Evolutionary conservation across 2,888 invertebrate genomes (phyloP).

Genomic region (Neelides folsomi): DNA sequence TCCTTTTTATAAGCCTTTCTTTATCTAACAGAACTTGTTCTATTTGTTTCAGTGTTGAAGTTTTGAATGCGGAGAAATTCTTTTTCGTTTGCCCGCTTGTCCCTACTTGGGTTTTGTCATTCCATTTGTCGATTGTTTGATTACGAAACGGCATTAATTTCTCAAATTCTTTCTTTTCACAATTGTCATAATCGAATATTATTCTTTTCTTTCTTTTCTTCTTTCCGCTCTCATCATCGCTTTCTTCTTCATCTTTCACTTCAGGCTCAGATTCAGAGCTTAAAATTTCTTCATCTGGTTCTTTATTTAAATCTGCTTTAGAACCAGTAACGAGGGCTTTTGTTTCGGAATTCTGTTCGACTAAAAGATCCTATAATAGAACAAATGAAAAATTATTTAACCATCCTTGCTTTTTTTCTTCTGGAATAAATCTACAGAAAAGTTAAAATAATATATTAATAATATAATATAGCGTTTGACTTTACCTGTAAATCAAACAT

Average conservation of each 20-base stretch:
- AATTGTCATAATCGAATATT: constrained; percentile 47
- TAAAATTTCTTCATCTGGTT: constrained; percentile 22
- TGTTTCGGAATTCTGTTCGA: constrained; percentile 49
- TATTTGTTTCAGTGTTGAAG: constrained; percentile 57
- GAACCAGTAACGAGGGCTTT: constrained; percentile 41
- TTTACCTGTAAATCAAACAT: constrained; percentile 45
- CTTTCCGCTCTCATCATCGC: constrained; percentile 1
- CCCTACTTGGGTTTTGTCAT: constrained; percentile 72
- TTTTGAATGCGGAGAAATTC: constrained; percentile 45
- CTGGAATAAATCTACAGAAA: constrained; percentile 41
- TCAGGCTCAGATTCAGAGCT: constrained; percentile 8
- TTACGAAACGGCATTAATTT: constrained; percentile 57
- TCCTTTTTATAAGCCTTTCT: constrained; percentile 58
- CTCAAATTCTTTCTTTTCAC: constrained; percentile 47
- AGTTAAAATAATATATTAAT: constrained; percentile 38
- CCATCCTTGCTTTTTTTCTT: constrained; percentile 45
- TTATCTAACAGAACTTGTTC: constrained; percentile 68
- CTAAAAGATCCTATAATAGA: constrained; percentile 13
- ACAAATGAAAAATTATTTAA: not conserved
- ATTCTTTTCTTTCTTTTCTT: constrained; percentile 37
- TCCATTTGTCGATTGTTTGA: constrained; percentile 79
- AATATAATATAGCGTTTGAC: constrained; percentile 6
- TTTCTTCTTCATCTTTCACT: constrained; percentile 1
- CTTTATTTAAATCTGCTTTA: not conserved
- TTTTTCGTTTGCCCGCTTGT: constrained; percentile 50